These are phyloP conservation scores for Serinus canaria DNA, from an alignment of 2,113 vertebrate genomes.

Conservation along the genomic window DNA sequence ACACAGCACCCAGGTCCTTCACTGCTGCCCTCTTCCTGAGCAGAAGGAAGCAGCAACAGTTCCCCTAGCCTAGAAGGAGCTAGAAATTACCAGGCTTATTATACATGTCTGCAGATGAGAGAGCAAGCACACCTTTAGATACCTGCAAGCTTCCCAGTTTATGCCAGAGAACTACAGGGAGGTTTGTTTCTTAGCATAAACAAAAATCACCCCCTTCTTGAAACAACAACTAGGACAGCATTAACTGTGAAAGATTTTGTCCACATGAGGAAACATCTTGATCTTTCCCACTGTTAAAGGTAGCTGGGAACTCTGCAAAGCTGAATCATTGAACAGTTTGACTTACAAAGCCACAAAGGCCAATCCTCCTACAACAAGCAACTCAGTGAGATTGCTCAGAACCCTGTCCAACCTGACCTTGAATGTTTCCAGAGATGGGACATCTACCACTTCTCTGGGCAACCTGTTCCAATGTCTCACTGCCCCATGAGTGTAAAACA, in stretches of 20 bases:
- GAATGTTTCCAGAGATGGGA: background rate
- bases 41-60: background rate
- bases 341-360: background rate
- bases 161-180: background rate
- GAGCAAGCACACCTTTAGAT: background rate
- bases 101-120: background rate
- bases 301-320: background rate
- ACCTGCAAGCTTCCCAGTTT: background rate
- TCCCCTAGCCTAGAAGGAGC: background rate
- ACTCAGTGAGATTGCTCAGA: background rate
- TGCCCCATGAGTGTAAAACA: rapidly evolving
- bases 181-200: background rate
- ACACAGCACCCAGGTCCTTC: background rate
- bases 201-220: background rate
- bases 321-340: background rate
- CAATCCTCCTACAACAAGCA: background rate
- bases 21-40: background rate
- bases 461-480: background rate
- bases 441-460: background rate
- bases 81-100: background rate
- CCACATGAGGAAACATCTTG: background rate
- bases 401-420: background rate
- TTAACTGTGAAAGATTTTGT: background rate
- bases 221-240: background rate
- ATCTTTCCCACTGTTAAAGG: background rate